Conservation (phyloP, 2,797 vertebrate genomes). For the Peromyscus eremicus region DNA sequence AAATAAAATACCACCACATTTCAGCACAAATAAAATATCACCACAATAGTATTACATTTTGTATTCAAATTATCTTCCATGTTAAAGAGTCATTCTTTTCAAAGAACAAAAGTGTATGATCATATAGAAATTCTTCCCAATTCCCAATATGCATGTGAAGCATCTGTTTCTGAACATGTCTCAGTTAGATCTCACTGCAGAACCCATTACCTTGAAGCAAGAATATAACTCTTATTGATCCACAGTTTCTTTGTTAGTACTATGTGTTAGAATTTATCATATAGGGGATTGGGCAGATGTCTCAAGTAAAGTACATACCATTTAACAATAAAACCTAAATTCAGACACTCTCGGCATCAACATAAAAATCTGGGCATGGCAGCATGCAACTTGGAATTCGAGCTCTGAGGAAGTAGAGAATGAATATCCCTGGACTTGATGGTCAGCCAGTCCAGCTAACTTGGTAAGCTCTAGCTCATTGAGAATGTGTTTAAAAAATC, state of each 20-base stretch:
- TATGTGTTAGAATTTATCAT: background rate
- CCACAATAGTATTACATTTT: background rate
- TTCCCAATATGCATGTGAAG: background rate
- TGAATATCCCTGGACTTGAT: background rate
- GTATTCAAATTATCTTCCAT: slow-evolving; percentile 14
- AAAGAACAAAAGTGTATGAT: background rate
- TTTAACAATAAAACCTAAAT: background rate
- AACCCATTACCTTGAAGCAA: background rate
- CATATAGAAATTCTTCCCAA: background rate
- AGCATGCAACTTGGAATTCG: background rate
- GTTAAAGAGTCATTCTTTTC: background rate
- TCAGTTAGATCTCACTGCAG: background rate
- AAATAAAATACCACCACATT: no score
- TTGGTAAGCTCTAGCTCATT: background rate
- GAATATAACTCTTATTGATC: background rate
- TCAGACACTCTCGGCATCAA: background rate
- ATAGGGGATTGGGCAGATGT: background rate
- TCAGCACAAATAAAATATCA: no score
- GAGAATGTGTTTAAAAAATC: background rate
- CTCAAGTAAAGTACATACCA: background rate
- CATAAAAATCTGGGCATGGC: background rate
- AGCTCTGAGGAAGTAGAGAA: background rate
- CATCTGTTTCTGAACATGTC: slow-evolving; percentile 10
- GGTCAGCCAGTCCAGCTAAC: background rate
- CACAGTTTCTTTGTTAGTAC: background rate